Conservation (phyloP, 2,797 vertebrate genomes). For the Ctenopoma multispine region DNA sequence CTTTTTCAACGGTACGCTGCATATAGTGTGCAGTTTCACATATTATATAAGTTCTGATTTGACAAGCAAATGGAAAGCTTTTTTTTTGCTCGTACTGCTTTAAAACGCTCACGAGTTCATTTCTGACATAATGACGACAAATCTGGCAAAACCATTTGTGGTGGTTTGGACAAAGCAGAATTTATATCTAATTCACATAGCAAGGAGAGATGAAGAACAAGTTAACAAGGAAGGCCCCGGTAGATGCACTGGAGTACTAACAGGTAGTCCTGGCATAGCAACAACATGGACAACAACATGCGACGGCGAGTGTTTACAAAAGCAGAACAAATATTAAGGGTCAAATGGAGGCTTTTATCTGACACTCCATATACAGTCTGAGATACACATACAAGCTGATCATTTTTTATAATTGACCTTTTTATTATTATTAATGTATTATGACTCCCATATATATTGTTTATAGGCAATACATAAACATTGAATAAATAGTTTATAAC, state of each 20-base stretch:
- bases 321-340: slow-evolving; percentile 68
- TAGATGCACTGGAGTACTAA: slow-evolving; percentile 43
- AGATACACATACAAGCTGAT: not conserved
- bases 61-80: slow-evolving; percentile 6
- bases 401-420: slow-evolving; percentile 12
- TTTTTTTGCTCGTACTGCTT: slow-evolving; percentile 4
- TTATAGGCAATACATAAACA: too few relatives aligned
- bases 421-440: not conserved
- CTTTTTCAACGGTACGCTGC: not conserved
- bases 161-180: slow-evolving; percentile 21
- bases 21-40: slow-evolving; percentile 11
- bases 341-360: slow-evolving; percentile 51
- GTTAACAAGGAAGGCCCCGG: slow-evolving; percentile 35
- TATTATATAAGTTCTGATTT: slow-evolving; percentile 24
- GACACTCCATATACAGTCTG: slow-evolving; percentile 22
- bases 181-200: slow-evolving; percentile 35
- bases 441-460: not conserved
- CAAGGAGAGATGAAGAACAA: slow-evolving; percentile 40
- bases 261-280: slow-evolving; percentile 52
- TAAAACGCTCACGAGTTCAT: slow-evolving; percentile 2
- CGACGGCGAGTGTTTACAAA: slow-evolving; percentile 62
- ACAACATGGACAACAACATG: slow-evolving; percentile 61
- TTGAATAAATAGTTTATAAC: not conserved
- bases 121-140: slow-evolving; percentile 30
- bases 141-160: not conserved